These are phyloP conservation scores for Acheta domesticus DNA, from an alignment of 2,888 invertebrate species.

Conservation along the genomic window DNA sequence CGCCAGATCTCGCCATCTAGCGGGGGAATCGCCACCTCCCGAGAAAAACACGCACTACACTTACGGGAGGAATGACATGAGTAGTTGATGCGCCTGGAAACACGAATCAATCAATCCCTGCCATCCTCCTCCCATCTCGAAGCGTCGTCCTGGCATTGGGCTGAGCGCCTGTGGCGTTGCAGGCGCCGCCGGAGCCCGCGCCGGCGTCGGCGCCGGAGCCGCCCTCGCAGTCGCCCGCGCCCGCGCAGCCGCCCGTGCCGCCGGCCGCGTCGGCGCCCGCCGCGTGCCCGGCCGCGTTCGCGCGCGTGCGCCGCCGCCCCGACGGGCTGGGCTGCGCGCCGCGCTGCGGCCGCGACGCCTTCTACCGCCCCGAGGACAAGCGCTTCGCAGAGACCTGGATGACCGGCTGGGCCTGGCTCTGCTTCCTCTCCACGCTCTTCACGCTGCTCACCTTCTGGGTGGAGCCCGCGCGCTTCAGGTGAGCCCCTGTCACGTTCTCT, in stretches of 20 bases:
- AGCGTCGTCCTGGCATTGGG: too few species aligned
- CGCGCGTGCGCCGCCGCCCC: constrained; percentile 53
- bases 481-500: too few species aligned
- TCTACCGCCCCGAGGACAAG: constrained; percentile 65
- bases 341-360: constrained; percentile 65
- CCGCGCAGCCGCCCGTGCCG: constrained; percentile 31
- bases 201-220: not conserved
- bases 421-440: constrained; percentile 77
- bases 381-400: constrained; percentile 69
- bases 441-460: constrained; percentile 83
- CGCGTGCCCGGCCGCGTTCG: constrained; percentile 58
- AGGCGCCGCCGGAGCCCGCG: not conserved
- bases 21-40: too few species aligned
- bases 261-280: not conserved
- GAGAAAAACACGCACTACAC: too few species aligned
- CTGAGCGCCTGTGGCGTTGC: not conserved
- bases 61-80: too few species aligned
- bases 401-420: constrained; percentile 71
- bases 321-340: constrained; percentile 52
- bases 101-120: too few species aligned
- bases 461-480: constrained; percentile 66
- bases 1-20: too few species aligned
- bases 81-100: too few species aligned
- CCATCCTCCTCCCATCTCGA: too few species aligned
- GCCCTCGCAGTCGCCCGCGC: constrained; percentile 41